These are phyloP conservation scores for Scaeva pyrastri DNA, from an alignment of 2,888 invertebrate species.

Conservation along the genomic window DNA sequence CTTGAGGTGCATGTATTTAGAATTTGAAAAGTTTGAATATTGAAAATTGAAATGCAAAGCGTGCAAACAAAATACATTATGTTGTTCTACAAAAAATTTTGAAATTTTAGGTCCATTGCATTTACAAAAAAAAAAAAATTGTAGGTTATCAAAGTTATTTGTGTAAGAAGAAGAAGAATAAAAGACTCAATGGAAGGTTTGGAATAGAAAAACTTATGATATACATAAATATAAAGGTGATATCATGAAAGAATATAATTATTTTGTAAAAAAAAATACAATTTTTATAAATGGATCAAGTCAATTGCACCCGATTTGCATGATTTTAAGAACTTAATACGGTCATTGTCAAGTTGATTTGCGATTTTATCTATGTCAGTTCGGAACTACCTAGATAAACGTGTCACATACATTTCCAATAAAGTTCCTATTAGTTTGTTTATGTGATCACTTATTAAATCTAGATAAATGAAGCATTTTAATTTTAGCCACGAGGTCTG, in stretches of 20 bases:
- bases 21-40: constrained; percentile 30
- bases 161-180: constrained; percentile 2
- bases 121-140: constrained; percentile 46
- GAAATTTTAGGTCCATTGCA: constrained; percentile 69
- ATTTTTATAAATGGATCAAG: too few species aligned
- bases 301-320: too few species aligned
- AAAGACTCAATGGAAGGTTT: not conserved
- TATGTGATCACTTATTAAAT: too few species aligned
- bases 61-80: constrained; percentile 61
- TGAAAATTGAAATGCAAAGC: constrained; percentile 51
- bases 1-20: constrained; percentile 46
- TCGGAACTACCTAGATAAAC: too few species aligned
- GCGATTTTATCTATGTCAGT: too few species aligned
- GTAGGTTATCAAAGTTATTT: not conserved
- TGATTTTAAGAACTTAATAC: too few species aligned
- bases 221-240: not conserved
- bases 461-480: too few species aligned
- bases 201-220: not conserved
- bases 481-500: too few species aligned
- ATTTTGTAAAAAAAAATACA: not conserved
- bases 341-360: too few species aligned
- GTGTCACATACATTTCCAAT: too few species aligned
- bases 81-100: constrained; percentile 51
- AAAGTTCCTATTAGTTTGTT: too few species aligned
- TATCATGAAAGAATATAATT: too few species aligned